phyloP scores from a whole-genome alignment of 2,888 invertebrate species.

The Tipula vernalis region DNA sequence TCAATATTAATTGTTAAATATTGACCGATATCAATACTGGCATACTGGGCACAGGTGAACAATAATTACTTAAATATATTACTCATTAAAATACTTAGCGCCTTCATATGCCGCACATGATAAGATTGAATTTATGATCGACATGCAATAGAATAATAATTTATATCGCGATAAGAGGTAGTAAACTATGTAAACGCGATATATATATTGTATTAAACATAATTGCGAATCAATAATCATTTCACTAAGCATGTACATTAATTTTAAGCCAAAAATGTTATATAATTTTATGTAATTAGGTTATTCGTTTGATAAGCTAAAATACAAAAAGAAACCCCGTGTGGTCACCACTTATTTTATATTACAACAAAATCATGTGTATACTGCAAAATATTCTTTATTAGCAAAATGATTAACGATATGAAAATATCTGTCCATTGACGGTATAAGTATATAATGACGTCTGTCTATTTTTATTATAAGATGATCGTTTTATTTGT shows the following conservation, averaged over 20 bases:
- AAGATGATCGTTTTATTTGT: neutral
- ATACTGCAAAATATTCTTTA: neutral
- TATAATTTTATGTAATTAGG: neutral
- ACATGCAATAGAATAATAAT: neutral
- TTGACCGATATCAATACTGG: neutral
- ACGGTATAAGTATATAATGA: neutral
- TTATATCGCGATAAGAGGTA: neutral
- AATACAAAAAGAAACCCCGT: neutral
- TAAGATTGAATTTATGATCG: neutral
- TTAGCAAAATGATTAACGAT: neutral
- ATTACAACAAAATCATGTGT: neutral
- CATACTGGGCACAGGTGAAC: neutral
- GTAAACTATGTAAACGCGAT: neutral
- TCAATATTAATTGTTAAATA: neutral
- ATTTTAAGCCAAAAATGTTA: neutral
- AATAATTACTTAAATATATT: neutral
- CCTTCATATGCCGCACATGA: neutral
- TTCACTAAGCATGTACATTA: neutral
- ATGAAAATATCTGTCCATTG: neutral
- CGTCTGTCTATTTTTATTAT: neutral
- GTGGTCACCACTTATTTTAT: neutral
- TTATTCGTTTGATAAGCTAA: neutral
- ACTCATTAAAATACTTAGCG: neutral
- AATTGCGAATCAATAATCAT: neutral
- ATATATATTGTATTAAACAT: neutral